These are phyloP conservation scores for Cyanistes caeruleus DNA, from an alignment of 2,113 vertebrate genomes.

Conservation along the genomic window DNA sequence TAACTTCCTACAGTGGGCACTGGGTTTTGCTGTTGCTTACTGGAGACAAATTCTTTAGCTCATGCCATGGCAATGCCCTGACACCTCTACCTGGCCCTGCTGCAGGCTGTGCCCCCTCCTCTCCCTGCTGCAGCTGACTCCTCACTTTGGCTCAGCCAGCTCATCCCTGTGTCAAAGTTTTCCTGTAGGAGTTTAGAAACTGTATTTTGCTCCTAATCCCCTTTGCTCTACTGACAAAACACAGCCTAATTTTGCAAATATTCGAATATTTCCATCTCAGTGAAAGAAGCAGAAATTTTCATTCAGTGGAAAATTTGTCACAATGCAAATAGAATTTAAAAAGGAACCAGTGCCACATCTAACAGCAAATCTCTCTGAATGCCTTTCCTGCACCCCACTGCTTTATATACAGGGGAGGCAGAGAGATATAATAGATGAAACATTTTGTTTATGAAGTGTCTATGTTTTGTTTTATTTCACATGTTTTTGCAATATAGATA, in stretches of 20 bases:
- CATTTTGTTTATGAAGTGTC: conserved; percentile 81
- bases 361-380: conserved; percentile 68
- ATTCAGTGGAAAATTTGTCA: background rate
- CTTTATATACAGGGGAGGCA: conserved; percentile 77
- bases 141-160: background rate
- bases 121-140: background rate
- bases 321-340: conserved; percentile 13
- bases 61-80: background rate
- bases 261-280: fast-evolving
- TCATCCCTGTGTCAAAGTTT: fast-evolving
- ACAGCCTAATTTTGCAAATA: background rate
- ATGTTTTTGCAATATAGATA: conserved; percentile 82
- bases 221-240: background rate
- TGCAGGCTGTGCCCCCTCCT: background rate
- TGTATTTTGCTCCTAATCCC: background rate
- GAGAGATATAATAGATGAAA: conserved; percentile 75
- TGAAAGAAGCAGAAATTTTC: background rate
- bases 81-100: background rate
- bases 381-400: conserved; percentile 76
- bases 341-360: conserved; percentile 45
- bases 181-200: background rate
- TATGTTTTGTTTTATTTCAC: conserved; percentile 79
- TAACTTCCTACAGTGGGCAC: background rate
- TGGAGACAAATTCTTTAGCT: background rate
- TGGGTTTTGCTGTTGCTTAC: background rate